Conservation (phyloP, 2,797 vertebrate genomes). For the Liasis olivaceus region DNA sequence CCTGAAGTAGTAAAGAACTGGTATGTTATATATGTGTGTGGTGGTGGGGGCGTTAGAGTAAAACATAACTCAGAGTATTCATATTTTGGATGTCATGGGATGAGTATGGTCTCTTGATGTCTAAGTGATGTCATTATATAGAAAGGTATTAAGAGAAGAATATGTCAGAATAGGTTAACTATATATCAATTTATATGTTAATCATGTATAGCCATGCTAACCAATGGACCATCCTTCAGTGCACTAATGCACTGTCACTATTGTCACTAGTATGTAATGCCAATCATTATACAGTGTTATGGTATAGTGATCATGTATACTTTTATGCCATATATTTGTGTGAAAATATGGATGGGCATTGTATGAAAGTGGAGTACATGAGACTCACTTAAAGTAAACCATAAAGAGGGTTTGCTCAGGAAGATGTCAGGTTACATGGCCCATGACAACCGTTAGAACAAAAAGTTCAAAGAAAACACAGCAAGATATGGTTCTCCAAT, state of each 20-base stretch:
- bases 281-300: neutral
- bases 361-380: neutral
- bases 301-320: neutral
- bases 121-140: neutral
- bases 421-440: neutral
- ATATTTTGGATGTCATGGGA: neutral
- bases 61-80: neutral
- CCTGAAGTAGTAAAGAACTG: neutral
- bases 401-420: neutral
- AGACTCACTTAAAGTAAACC: neutral
- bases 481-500: neutral
- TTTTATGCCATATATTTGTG: neutral
- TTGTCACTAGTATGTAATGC: neutral
- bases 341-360: neutral
- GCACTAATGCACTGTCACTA: neutral
- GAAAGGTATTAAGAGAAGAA: neutral
- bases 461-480: neutral
- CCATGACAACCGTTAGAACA: neutral
- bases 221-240: neutral
- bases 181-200: neutral
- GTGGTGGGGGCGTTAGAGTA: neutral
- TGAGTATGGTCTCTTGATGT: neutral
- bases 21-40: neutral
- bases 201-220: neutral
- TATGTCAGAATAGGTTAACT: neutral